phyloP scores from a whole-genome alignment of 2,797 vertebrate species.

The Rhadinocentrus ornatus region DNA sequence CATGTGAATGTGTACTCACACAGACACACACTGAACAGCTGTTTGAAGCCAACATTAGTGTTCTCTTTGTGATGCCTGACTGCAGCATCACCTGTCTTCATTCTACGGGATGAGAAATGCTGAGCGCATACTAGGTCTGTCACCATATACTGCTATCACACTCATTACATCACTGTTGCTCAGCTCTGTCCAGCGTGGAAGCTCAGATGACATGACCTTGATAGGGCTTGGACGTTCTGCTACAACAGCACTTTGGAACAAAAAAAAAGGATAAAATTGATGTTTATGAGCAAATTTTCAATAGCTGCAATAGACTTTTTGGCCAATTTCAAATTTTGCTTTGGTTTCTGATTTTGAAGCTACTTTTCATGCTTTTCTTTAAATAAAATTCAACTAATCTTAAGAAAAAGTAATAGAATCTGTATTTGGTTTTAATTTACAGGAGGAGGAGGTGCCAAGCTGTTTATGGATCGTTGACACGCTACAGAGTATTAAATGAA shows the following conservation, averaged over 20 bases:
- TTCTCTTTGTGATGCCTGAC: slow-evolving; percentile 41
- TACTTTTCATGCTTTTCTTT: too few relatives aligned
- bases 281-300: neutral
- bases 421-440: too few relatives aligned
- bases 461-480: too few relatives aligned
- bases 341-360: neutral
- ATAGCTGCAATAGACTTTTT: neutral
- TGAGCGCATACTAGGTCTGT: neutral
- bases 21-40: slow-evolving; percentile 49
- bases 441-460: too few relatives aligned
- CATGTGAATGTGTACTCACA: slow-evolving; percentile 31
- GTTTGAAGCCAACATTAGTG: slow-evolving; percentile 51
- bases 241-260: slow-evolving; percentile 7
- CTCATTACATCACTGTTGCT: slow-evolving; percentile 27
- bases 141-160: neutral
- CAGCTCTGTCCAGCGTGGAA: slow-evolving; percentile 13
- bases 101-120: slow-evolving; percentile 39
- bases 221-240: slow-evolving; percentile 9
- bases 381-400: too few relatives aligned
- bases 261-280: neutral
- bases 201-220: slow-evolving; percentile 30
- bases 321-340: neutral
- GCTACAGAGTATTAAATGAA: too few relatives aligned
- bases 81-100: slow-evolving; percentile 59
- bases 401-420: too few relatives aligned